Conservation (phyloP, 2,888 invertebrate species). For the Piscicola geometra region DNA sequence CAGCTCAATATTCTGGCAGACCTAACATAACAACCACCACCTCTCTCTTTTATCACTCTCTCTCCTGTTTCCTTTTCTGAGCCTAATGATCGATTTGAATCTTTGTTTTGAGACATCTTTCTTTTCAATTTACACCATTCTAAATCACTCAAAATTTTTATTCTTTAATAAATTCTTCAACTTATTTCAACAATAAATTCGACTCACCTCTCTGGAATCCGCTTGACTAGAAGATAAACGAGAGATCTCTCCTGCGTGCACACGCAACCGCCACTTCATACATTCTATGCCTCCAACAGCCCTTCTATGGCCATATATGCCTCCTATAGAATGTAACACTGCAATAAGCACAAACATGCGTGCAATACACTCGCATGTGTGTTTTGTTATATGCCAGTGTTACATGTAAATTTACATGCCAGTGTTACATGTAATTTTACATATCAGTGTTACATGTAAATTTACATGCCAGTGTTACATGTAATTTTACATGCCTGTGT, state of each 20-base stretch:
- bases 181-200: no score
- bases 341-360: no score
- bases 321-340: no score
- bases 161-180: background rate
- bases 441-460: no score
- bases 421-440: no score
- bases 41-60: background rate
- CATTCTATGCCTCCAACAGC: background rate
- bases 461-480: no score
- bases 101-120: background rate
- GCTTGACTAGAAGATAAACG: background rate
- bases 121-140: background rate
- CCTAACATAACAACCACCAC: constrained; percentile 28
- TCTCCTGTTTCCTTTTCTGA: constrained; percentile 11
- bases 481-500: no score
- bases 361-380: no score
- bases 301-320: background rate
- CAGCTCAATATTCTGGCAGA: constrained; percentile 32
- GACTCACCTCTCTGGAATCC: background rate
- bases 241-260: background rate
- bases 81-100: background rate
- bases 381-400: no score
- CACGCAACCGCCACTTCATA: constrained; percentile 7
- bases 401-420: no score
- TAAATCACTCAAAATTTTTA: background rate